phyloP scores from a whole-genome alignment of 2,113 vertebrate genomes.

The Spilogale gracilis region DNA sequence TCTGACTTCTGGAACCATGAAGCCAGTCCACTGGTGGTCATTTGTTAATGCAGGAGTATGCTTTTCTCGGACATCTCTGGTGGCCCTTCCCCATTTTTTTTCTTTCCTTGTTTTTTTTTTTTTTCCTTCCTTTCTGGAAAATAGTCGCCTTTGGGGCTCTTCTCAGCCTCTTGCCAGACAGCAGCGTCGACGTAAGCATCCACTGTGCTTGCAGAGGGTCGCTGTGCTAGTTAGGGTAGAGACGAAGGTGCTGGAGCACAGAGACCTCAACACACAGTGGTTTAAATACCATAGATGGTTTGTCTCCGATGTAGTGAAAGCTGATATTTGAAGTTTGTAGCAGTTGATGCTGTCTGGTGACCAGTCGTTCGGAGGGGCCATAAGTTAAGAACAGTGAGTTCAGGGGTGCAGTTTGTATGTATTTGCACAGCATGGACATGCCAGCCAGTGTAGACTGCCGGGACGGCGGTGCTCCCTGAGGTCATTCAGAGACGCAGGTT shows the following conservation, averaged over 20 bases:
- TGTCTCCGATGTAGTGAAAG: background rate
- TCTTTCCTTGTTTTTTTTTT: background rate
- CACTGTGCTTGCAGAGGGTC: background rate
- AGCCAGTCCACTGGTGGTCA: fast-evolving
- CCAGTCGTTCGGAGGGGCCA: background rate
- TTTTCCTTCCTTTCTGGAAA: background rate
- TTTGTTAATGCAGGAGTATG: background rate
- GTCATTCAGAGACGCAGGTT: background rate
- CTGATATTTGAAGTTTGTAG: background rate
- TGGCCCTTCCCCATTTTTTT: background rate
- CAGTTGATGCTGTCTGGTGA: background rate
- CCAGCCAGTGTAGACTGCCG: too few species aligned
- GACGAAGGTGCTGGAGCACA: background rate
- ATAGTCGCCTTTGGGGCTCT: background rate
- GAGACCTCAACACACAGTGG: background rate
- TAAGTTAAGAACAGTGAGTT: background rate
- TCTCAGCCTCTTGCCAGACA: background rate
- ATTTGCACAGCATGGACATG: background rate
- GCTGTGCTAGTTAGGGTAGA: background rate
- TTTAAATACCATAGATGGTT: background rate
- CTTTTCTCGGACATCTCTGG: background rate
- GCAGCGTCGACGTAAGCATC: background rate
- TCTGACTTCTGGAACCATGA: background rate
- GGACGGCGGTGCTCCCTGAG: background rate
- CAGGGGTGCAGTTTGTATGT: too few species aligned